These are phyloP conservation scores for Nycticebus coucang DNA, from an alignment of 2,113 vertebrate genomes.

Conservation along the genomic window DNA sequence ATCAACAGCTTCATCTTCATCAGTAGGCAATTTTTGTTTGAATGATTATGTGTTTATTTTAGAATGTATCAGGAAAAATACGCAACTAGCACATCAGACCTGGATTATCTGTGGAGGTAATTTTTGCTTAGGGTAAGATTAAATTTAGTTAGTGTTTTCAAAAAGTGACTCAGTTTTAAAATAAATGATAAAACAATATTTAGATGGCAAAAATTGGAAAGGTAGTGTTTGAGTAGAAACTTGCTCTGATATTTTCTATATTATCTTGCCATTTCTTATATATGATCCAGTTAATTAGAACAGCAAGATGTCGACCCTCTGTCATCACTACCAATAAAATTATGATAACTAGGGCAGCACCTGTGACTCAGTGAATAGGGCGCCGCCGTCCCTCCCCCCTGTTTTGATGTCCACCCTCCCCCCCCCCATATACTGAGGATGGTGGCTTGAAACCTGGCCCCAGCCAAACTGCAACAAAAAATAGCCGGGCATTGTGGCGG, in stretches of 20 bases:
- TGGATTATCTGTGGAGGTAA: background rate
- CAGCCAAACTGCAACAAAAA: too few species aligned
- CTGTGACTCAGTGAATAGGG: too few species aligned
- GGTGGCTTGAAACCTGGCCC: too few species aligned
- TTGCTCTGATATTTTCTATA: background rate
- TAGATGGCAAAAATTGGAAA: background rate
- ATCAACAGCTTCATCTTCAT: background rate
- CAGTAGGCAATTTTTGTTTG: background rate
- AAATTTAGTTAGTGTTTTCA: background rate
- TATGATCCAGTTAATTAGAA: slow-evolving; percentile 14
- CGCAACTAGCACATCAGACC: background rate
- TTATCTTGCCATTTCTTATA: background rate
- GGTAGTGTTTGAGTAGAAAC: background rate
- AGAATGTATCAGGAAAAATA: background rate
- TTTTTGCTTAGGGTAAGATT: background rate
- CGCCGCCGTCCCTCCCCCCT: too few species aligned
- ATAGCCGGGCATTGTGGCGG: too few species aligned
- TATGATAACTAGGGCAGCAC: background rate
- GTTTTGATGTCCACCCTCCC: too few species aligned
- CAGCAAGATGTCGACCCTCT: background rate
- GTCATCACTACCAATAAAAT: slow-evolving; percentile 1
- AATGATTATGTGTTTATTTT: background rate
- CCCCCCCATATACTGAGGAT: too few species aligned
- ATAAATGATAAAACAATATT: background rate
- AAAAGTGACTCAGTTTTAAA: slow-evolving; percentile 18